Conservation (phyloP, 2,888 invertebrate genomes). For the Xestia ashworthii region DNA sequence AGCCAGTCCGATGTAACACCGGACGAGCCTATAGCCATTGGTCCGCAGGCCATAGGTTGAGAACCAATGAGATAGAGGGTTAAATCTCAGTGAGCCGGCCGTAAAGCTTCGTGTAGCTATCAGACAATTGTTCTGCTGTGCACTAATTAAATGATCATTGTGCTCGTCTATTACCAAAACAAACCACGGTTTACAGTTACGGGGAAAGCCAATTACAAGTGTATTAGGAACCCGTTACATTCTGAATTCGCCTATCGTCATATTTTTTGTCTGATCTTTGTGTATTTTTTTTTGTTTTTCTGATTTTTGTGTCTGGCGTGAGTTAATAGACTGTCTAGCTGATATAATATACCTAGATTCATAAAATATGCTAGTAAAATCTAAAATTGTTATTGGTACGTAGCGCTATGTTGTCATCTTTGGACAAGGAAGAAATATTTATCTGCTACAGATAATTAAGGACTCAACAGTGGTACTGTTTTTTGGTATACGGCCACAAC, state of each 20-base stretch:
- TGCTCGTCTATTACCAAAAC: conserved; percentile 27
- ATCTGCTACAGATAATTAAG: no score
- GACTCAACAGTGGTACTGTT: no score
- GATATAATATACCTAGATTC: background rate
- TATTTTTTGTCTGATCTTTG: background rate
- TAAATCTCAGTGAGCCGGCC: conserved; percentile 41
- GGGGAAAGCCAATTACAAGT: background rate
- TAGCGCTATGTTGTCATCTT: background rate
- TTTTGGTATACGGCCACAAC: background rate
- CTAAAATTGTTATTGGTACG: background rate
- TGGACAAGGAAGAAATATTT: no score
- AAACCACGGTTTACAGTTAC: conserved; percentile 1
- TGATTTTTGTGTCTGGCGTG: background rate
- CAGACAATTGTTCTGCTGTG: conserved; percentile 25
- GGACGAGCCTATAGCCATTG: background rate
- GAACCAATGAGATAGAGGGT: conserved; percentile 5
- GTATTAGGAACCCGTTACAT: background rate
- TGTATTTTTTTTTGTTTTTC: background rate
- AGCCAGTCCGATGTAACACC: background rate
- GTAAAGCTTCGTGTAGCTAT: conserved; percentile 17
- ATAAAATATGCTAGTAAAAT: background rate
- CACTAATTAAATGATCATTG: conserved; percentile 46
- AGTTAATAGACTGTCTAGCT: background rate
- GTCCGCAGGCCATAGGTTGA: background rate
- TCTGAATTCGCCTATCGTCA: background rate